Conservation (phyloP, 2,888 invertebrate species). For the Cheilosia urbana region DNA sequence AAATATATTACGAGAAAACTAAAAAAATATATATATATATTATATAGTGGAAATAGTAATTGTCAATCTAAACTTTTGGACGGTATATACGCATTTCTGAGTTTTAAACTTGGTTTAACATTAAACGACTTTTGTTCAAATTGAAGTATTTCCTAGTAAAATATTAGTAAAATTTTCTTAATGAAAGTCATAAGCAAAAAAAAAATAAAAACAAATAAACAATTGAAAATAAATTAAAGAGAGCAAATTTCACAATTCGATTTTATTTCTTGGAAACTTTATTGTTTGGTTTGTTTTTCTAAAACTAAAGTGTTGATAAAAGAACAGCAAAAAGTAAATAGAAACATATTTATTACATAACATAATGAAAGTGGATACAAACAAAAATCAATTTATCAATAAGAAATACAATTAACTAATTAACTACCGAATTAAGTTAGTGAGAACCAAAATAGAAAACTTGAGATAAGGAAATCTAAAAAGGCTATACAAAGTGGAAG, state of each 20-base stretch:
- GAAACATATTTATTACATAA: constrained; percentile 59
- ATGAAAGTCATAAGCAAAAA: constrained; percentile 31
- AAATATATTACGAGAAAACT: constrained; percentile 60
- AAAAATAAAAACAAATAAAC: neutral
- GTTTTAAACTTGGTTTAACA: constrained; percentile 58
- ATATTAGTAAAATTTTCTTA: constrained; percentile 66
- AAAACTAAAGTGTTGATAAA: constrained; percentile 51
- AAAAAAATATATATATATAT: constrained; percentile 30
- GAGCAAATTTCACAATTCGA: constrained; percentile 28
- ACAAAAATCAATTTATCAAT: constrained; percentile 61
- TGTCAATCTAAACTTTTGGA: constrained; percentile 70
- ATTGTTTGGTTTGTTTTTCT: constrained; percentile 5
- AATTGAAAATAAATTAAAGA: neutral
- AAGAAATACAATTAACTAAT: constrained; percentile 61
- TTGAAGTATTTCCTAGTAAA: constrained; percentile 63
- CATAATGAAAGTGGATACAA: constrained; percentile 54
- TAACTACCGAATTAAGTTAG: constrained; percentile 70
- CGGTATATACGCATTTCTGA: constrained; percentile 56
- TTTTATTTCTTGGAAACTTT: constrained; percentile 27
- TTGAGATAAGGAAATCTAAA: constrained; percentile 46
- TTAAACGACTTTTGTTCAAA: constrained; percentile 36
- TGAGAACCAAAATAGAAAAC: constrained; percentile 64
- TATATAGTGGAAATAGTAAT: constrained; percentile 75
- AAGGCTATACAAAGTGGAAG: constrained; percentile 53
- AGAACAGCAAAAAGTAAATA: constrained; percentile 39